phyloP scores from a whole-genome alignment of 1,140 invertebrate species.

The Globodera ellingtonae region DNA sequence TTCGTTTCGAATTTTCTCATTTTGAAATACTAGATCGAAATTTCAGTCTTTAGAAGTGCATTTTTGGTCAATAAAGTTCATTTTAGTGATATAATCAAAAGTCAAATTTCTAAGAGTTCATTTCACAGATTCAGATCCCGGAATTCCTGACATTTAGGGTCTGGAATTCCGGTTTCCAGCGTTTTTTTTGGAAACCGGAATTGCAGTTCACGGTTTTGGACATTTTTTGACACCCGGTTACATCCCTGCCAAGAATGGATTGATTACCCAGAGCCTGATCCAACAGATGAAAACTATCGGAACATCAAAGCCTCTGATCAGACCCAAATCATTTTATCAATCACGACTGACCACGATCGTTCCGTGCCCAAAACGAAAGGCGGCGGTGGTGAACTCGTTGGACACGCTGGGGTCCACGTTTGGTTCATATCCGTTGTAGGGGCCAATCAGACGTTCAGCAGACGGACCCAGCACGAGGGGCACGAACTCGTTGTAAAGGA shows the following conservation, averaged over 20 bases:
- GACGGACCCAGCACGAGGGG: constrained; percentile 57
- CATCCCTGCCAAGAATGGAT: no score
- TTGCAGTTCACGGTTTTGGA: no score
- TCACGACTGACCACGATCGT: constrained; percentile 65
- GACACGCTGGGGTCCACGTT: constrained; percentile 70
- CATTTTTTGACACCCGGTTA: no score
- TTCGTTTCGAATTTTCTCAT: no score
- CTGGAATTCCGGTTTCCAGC: no score
- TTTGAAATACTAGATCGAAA: no score
- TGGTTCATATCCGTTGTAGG: constrained; percentile 70
- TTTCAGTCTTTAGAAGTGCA: background rate
- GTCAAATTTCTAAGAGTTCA: background rate
- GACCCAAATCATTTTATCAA: no score
- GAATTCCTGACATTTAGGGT: no score
- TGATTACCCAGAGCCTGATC: no score
- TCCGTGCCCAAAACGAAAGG: constrained; percentile 73
- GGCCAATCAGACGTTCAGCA: constrained; percentile 65
- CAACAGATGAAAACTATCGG: background rate
- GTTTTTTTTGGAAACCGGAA: no score
- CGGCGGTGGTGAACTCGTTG: constrained; percentile 74
- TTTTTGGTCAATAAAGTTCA: background rate
- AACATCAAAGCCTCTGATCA: no score
- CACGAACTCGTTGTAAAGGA: constrained; percentile 57
- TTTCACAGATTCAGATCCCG: no score
- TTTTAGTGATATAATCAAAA: background rate